Base-by-base conservation (phyloP, 2,888 invertebrate genomes). In the Dioctria linearis region DNA sequence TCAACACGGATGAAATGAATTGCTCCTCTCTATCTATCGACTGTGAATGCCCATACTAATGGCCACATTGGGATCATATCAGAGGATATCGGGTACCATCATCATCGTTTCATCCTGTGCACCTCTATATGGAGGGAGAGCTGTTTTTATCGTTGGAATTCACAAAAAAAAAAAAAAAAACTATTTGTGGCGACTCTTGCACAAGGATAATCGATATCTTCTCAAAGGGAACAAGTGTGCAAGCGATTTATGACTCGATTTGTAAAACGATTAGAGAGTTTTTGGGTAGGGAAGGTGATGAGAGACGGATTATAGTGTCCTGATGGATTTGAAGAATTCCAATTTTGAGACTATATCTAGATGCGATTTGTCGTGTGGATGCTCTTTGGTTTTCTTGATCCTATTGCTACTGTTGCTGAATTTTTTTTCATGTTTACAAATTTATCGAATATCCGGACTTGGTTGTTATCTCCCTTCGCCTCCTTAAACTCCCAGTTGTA, bases 301-400 rank as follows among this genome's bases (percentile, higher is more conserved):
- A 25, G 25, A 25, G 25, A 25, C 25, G 49, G 61, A 49, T 76
- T 76, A 63, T 63, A 49, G 37, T 40, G 54, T 9, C 5, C 5
- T 71, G 51, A 71, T 6, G 69, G 40, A 46, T 76, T 49, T 42
- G 63, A 63, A 63, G 49, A 63, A 63, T 76, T 76, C 37, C 76
- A 76, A 76, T 76, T 76, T 76, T 76, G 49, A 76, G 76, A 76
- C 76, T 76, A 76, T 76, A 76, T 76, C 76, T 63, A 63, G 63
- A 42, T 46, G 2, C 76, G 76, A 76, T 76, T 61, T 76, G 63
- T 40, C 25, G 25, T 76, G 46, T 46, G 39, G 63, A 63, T n/a
- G 42, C 4, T n/a, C 11, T 8, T 11, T 5, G 40, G 63, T 37
- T 63, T 39, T 25, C 25, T 25, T 25, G 25, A 25, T 25, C 1